Percentiles rank a stretch among this genome's conserved stretches.
phyloP scores from a whole-genome alignment of 2,113 vertebrate species.

The Albula glossodonta region DNA sequence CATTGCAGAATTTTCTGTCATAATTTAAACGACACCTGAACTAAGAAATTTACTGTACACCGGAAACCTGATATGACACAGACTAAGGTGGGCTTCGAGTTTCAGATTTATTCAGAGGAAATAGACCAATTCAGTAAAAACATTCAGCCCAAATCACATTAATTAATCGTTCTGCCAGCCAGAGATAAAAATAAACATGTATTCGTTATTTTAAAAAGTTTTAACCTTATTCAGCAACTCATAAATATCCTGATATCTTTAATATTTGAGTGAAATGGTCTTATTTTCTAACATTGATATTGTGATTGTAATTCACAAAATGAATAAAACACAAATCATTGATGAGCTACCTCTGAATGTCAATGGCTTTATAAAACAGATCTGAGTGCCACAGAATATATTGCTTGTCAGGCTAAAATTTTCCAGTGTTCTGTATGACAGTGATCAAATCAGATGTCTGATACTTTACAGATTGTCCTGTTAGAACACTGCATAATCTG shows the following conservation, averaged over 20 bases:
- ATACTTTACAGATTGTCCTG: not conserved
- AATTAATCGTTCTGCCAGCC: not conserved
- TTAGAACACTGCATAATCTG: not conserved
- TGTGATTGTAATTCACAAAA: not conserved
- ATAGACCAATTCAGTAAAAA: not conserved
- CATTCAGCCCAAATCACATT: not conserved
- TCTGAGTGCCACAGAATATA: not conserved
- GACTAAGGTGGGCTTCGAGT: not conserved
- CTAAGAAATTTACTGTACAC: not conserved
- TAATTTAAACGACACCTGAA: constrained; percentile 23
- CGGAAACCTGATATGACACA: constrained; percentile 2
- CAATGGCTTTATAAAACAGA: not conserved
- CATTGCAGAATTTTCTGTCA: constrained; percentile 21
- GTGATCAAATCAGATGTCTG: not conserved
- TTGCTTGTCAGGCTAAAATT: not conserved
- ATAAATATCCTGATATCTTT: not conserved
- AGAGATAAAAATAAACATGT: not conserved
- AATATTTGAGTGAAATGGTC: not conserved
- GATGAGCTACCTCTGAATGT: not conserved
- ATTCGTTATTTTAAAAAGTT: not conserved
- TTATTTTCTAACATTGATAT: not conserved
- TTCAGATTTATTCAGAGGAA: not conserved
- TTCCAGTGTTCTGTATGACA: not conserved
- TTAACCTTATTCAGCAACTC: no score
- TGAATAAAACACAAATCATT: not conserved